Conservation (phyloP, 2,888 invertebrate species). For the Ichneumoninae sp. region DNA sequence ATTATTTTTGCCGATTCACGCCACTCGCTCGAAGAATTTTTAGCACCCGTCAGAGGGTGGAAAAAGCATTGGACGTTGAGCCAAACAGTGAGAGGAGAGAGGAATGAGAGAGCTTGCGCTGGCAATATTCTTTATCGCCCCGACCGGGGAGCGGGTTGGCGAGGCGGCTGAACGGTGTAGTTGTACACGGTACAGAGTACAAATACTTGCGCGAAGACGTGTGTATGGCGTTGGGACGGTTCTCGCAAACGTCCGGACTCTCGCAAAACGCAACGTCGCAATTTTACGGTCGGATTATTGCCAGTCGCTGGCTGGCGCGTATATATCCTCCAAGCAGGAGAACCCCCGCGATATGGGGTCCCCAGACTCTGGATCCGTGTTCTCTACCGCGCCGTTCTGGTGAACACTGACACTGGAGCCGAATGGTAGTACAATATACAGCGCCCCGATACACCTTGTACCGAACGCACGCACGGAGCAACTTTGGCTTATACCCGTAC, state of each 20-base stretch:
- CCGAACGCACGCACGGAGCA: slow-evolving; percentile 41
- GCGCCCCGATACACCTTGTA: slow-evolving; percentile 42
- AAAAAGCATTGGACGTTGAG: slow-evolving; percentile 28
- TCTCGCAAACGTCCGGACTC: slow-evolving; percentile 46
- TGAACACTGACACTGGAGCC: neutral
- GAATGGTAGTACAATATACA: slow-evolving; percentile 34
- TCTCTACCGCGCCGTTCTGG: neutral
- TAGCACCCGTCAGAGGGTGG: slow-evolving; percentile 40
- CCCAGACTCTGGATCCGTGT: slow-evolving; percentile 21
- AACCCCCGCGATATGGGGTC: slow-evolving; percentile 51
- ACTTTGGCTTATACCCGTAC: slow-evolving; percentile 12
- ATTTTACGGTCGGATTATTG: slow-evolving; percentile 70
- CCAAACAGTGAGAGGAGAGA: slow-evolving; percentile 13
- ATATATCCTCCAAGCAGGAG: slow-evolving; percentile 23
- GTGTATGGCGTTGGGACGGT: slow-evolving; percentile 38
- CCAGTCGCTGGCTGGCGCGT: slow-evolving; percentile 54
- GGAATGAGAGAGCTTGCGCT: slow-evolving; percentile 19
- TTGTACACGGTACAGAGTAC: neutral
- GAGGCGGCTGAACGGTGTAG: slow-evolving; percentile 14
- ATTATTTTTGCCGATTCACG: slow-evolving; percentile 72
- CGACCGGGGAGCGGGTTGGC: neutral
- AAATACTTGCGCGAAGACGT: slow-evolving; percentile 16
- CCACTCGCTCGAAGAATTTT: slow-evolving; percentile 52
- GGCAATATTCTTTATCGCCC: slow-evolving; percentile 69
- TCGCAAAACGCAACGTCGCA: slow-evolving; percentile 67